A percentile compares a stretch with the other conserved stretches of the same genome.
Conservation (phyloP, 2,797 vertebrate species). For the Ctenopoma multispine region DNA sequence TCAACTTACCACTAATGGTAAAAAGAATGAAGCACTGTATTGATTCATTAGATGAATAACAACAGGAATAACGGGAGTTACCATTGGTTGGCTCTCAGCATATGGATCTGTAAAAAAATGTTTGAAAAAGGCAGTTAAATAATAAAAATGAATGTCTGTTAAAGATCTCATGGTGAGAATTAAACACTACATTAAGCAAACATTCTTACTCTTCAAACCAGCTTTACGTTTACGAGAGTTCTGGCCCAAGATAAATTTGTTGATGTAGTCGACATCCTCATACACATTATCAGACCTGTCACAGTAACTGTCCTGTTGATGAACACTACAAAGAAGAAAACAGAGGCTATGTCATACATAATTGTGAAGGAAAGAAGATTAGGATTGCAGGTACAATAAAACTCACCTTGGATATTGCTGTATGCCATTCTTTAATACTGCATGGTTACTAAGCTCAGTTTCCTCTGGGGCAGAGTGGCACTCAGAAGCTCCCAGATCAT, state of each 20-base stretch:
- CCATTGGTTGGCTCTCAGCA: constrained; percentile 65
- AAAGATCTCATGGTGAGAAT: neutral
- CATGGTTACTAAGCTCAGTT: constrained; percentile 11
- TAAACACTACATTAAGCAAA: neutral
- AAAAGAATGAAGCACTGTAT: neutral
- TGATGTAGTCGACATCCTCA: constrained; percentile 80
- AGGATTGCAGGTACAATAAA: neutral
- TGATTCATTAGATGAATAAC: neutral
- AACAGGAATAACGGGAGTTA: constrained; percentile 50
- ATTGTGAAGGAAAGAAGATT: neutral
- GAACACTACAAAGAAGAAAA: constrained; percentile 47
- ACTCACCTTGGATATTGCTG: constrained; percentile 57
- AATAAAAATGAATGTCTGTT: neutral
- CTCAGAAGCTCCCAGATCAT: constrained; percentile 46
- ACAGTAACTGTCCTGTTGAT: constrained; percentile 51
- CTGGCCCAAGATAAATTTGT: constrained; percentile 61
- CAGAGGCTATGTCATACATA: neutral
- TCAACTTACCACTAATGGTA: neutral
- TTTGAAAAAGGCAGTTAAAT: neutral
- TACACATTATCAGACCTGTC: constrained; percentile 77
- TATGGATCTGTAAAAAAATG: constrained; percentile 80
- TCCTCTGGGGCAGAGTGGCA: constrained; percentile 50
- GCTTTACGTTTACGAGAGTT: constrained; percentile 71
- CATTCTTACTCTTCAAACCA: constrained; percentile 78
- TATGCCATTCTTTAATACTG: constrained; percentile 41